phyloP scores from a whole-genome alignment of 2,888 invertebrate species.

The Augiades crinisus region DNA sequence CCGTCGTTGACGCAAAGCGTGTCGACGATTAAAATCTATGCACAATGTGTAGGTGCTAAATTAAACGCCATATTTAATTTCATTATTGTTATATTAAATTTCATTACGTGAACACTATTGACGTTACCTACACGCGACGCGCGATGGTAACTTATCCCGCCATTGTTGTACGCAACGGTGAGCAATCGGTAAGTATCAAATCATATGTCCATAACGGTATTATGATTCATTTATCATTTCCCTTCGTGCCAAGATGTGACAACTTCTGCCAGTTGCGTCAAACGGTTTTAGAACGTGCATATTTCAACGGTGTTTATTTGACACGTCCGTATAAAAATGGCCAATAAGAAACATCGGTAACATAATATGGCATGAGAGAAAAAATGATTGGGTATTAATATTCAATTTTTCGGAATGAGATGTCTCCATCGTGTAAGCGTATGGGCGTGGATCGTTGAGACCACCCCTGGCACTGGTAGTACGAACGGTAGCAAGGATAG shows the following conservation, averaged over 20 bases:
- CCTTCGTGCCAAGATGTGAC: conserved; percentile 46
- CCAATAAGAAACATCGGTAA: conserved; percentile 25
- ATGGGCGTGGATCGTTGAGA: conserved; percentile 29
- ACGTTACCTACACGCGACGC: conserved; percentile 25
- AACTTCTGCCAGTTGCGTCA: conserved; percentile 49
- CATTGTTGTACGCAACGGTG: conserved; percentile 26
- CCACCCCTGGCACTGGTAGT: conserved; percentile 42
- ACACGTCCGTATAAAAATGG: conserved; percentile 27
- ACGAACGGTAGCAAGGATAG: conserved; percentile 58
- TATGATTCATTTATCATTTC: conserved; percentile 59
- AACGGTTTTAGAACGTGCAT: conserved; percentile 49
- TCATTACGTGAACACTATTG: conserved; percentile 24
- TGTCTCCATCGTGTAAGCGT: conserved; percentile 6
- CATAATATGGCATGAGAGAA: conserved; percentile 28
- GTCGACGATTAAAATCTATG: too few relatives aligned
- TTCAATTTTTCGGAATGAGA: conserved; percentile 17
- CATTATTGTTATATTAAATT: conserved; percentile 28
- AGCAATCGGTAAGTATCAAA: conserved; percentile 48
- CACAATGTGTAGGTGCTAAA: conserved; percentile 24
- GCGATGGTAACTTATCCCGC: conserved; percentile 25
- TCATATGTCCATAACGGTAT: conserved; percentile 55
- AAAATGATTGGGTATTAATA: conserved; percentile 28
- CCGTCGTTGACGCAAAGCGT: too few relatives aligned
- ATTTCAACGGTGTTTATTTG: conserved; percentile 42
- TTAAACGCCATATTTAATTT: conserved; percentile 18